Conservation (phyloP, 1,140 invertebrate genomes). For the Daktulosphaira vitifoliae region DNA sequence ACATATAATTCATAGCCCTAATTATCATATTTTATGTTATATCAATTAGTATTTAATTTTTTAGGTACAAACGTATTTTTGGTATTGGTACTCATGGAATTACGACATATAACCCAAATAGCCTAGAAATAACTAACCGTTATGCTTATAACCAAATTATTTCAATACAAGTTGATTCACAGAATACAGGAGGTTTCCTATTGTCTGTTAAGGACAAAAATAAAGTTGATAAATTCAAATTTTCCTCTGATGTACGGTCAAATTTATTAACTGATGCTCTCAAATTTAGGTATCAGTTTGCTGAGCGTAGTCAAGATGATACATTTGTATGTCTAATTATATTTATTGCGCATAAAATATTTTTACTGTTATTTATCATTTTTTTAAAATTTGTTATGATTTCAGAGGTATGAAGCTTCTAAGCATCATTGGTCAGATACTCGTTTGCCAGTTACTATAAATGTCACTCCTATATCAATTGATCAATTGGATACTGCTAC, state of each 20-base stretch:
- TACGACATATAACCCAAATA: conserved; percentile 92
- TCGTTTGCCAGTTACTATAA: conserved; percentile 73
- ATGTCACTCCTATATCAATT: conserved; percentile 79
- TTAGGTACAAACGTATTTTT: conserved; percentile 93
- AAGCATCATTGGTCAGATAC: conserved; percentile 95
- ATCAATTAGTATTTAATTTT: too few species aligned
- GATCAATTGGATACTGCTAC: conserved; percentile 83
- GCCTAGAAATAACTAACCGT: conserved; percentile 92
- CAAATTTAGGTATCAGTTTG: conserved; percentile 66
- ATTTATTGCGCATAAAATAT: too few species aligned
- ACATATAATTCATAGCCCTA: too few species aligned
- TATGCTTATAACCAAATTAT: conserved; percentile 80
- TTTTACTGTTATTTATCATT: too few species aligned
- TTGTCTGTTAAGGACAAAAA: conserved; percentile 68
- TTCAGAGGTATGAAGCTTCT: conserved; percentile 78
- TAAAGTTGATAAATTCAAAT: conserved; percentile 90
- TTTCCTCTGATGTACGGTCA: conserved; percentile 91
- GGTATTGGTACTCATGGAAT: conserved; percentile 91
- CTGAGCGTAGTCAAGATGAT: conserved; percentile 63
- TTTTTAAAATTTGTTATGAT: conserved; percentile 38
- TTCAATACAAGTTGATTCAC: conserved; percentile 53
- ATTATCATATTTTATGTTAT: too few species aligned
- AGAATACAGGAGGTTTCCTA: conserved; percentile 63
- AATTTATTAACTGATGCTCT: conserved; percentile 87
- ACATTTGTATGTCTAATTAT: conserved; percentile 53